These are phyloP conservation scores for Datnioides undecimradiatus DNA, from an alignment of 2,113 vertebrate genomes.

Conservation along the genomic window DNA sequence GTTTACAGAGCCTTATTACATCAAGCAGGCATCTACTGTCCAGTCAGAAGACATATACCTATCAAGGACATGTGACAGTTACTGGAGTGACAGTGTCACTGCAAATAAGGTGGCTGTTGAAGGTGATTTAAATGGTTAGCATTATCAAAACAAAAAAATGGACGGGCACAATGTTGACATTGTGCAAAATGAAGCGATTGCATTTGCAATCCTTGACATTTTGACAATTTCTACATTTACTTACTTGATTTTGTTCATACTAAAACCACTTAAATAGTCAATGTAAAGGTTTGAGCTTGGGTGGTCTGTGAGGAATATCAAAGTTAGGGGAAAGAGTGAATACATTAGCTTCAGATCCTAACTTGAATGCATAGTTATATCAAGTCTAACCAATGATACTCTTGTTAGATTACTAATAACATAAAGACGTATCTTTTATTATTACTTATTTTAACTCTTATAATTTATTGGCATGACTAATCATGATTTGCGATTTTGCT, in stretches of 20 bases:
- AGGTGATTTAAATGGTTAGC: slow-evolving; percentile 87
- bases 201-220: slow-evolving; percentile 55
- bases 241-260: slow-evolving; percentile 51
- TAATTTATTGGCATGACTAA: slow-evolving; percentile 75
- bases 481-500: slow-evolving; percentile 55
- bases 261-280: slow-evolving; percentile 44
- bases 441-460: slow-evolving; percentile 50
- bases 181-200: slow-evolving; percentile 71
- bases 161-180: slow-evolving; percentile 75
- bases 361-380: slow-evolving; percentile 67
- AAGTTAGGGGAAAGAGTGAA: slow-evolving; percentile 38
- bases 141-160: slow-evolving; percentile 76
- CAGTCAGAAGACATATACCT: slow-evolving; percentile 75
- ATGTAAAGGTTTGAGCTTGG: slow-evolving; percentile 47
- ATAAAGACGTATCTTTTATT: slow-evolving; percentile 40
- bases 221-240: slow-evolving; percentile 56
- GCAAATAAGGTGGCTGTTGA: slow-evolving; percentile 86
- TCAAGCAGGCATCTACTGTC: slow-evolving; percentile 42
- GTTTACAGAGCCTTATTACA: slow-evolving; percentile 41
- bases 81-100: slow-evolving; percentile 80
- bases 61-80: slow-evolving; percentile 72
- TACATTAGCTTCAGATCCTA: slow-evolving; percentile 53
- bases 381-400: slow-evolving; percentile 66
- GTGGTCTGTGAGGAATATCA: slow-evolving; percentile 50
- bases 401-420: slow-evolving; percentile 65